Base-by-base conservation (phyloP, 2,113 vertebrate genomes). In the Smithornis capensis region DNA sequence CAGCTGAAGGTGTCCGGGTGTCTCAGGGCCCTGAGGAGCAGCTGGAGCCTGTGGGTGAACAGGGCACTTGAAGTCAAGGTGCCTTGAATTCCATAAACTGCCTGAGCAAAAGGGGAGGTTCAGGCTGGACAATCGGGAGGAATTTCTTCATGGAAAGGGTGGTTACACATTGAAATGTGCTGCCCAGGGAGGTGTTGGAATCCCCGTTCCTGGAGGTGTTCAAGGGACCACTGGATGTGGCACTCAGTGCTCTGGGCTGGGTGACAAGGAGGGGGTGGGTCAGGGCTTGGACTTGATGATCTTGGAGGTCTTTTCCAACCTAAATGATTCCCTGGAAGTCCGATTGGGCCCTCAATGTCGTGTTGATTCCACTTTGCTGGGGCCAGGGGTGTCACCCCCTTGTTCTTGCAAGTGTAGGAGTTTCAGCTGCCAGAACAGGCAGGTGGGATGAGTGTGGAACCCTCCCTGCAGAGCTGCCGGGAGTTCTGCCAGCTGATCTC, bases 301-400 rank as follows among this genome's bases (percentile, higher is more conserved):
- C n/a, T n/a, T n/a, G n/a, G n/a, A n/a, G n/a, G n/a, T n/a, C n/a
- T n/a, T 64, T 71, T 64, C 49, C 67, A 57, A 0, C 67, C 31
- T 35, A 42, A 27, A 0, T 22, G 31, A 7, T 27, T 27, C 57
- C 18, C 19, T 9, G n/a, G 10, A 75, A 10, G 12, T 31, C 42
- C 13, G 23, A 3, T 16, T 55, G 31, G 15, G 18, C 57, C 28
- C 49, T 29, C 28, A 21, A 0, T 12, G 8, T 29, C 0, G 0
- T 5, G 14, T 7, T 12, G 16, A 69, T 52, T 69, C 59, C 59
- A 24, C 4, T 0, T 21, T 8, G 29, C 64, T 22, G 37, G 17
- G 35, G 19, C 16, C 31, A 6, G 31, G n/a, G 38, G 4, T 42
- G n/a, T 17, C 42, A 56, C 31, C 45, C 7, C 0, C 42, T 35